phyloP scores from a whole-genome alignment of 2,113 vertebrate genomes.

The Phylloscopus whistleri region DNA sequence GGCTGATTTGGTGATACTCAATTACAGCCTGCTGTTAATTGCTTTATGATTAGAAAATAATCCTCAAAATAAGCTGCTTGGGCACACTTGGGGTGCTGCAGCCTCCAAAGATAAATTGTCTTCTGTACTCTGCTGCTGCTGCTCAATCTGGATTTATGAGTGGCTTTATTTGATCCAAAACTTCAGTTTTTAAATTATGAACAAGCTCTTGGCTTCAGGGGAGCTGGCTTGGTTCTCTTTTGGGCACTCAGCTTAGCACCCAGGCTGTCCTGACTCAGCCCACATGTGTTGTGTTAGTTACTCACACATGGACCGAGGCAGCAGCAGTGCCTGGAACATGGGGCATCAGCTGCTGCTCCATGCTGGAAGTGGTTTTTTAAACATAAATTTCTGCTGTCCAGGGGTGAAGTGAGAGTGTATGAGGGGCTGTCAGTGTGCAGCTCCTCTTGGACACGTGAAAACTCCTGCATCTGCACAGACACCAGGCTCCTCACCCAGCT shows the following conservation, averaged over 20 bases:
- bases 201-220: background rate
- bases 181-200: background rate
- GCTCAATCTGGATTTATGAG: background rate
- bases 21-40: background rate
- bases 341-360: background rate
- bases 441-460: background rate
- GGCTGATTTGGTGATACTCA: background rate
- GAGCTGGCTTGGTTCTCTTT: background rate
- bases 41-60: background rate
- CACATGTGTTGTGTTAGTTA: rapidly evolving
- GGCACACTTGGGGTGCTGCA: background rate
- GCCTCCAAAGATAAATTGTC: background rate
- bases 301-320: rapidly evolving
- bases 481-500: background rate
- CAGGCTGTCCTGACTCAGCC: background rate
- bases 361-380: background rate
- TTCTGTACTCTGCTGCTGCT: background rate
- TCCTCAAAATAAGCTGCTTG: background rate
- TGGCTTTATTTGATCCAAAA: background rate
- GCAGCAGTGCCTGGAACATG: background rate
- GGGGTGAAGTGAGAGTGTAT: rapidly evolving
- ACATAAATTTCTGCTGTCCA: background rate
- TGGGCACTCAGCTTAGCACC: background rate
- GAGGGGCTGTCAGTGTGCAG: background rate
- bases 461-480: background rate